A percentile compares a stretch with the other conserved stretches of the same genome.
phyloP scores from a whole-genome alignment of 2,888 invertebrate genomes.

The Cyaniris semiargus region DNA sequence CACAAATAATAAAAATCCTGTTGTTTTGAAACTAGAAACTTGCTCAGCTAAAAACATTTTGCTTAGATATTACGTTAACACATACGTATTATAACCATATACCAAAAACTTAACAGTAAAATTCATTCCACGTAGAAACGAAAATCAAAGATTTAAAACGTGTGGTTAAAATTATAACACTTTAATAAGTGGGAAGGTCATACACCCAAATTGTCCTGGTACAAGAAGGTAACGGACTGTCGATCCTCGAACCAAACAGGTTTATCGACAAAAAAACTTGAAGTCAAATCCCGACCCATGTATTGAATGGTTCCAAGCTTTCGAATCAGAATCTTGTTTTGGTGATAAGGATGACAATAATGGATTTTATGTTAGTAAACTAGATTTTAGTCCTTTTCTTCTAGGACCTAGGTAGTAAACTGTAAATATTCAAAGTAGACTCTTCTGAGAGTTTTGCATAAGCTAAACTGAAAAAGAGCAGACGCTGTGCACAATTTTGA shows the following conservation, averaged over 20 bases:
- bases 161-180: too few relatives aligned
- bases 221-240: slow-evolving; percentile 33
- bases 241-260: slow-evolving; percentile 46
- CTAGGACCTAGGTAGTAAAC: too few relatives aligned
- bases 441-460: too few relatives aligned
- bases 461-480: too few relatives aligned
- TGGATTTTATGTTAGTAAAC: neutral
- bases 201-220: slow-evolving; percentile 15
- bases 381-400: too few relatives aligned
- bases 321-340: slow-evolving; percentile 12
- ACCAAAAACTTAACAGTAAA: neutral
- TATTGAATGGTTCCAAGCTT: slow-evolving; percentile 12
- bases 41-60: too few relatives aligned
- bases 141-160: too few relatives aligned
- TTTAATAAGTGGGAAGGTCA: neutral
- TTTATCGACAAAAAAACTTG: slow-evolving; percentile 43
- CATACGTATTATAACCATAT: neutral
- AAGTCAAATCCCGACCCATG: slow-evolving; percentile 1
- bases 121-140: neutral
- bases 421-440: too few relatives aligned
- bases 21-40: neutral
- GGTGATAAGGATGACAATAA: neutral
- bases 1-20: too few relatives aligned
- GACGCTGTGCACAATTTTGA: too few relatives aligned
- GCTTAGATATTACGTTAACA: too few relatives aligned